Evolutionary conservation across 2,888 invertebrate genomes (phyloP).

Genomic region (Mylabris sibirica): DNA sequence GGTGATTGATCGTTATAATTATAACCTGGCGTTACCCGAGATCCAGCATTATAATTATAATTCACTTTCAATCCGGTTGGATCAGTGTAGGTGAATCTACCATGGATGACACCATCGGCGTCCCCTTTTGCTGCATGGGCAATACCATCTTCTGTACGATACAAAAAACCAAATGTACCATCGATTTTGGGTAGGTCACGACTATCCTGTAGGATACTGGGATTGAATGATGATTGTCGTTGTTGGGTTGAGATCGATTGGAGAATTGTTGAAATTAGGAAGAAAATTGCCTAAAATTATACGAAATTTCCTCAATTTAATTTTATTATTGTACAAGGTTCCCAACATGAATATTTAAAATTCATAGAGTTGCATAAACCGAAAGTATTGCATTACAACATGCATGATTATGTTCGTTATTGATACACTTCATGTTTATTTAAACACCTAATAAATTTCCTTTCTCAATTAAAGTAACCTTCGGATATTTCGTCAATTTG

Average conservation of each 20-base stretch:
- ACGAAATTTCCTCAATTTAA: too few species aligned
- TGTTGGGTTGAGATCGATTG: constrained; percentile 36
- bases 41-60: constrained; percentile 59
- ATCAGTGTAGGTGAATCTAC: constrained; percentile 60
- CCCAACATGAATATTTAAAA: too few species aligned
- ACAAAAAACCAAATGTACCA: constrained; percentile 60
- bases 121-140: constrained; percentile 58
- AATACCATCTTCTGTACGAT: constrained; percentile 61
- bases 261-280: constrained; percentile 30
- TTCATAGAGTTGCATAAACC: too few species aligned
- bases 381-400: background rate
- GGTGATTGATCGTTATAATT: constrained; percentile 42
- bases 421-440: too few species aligned
- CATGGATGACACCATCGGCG: constrained; percentile 57
- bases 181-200: constrained; percentile 57
- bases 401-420: too few species aligned
- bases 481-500: too few species aligned
- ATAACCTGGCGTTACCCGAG: constrained; percentile 50
- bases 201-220: constrained; percentile 58
- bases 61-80: constrained; percentile 61
- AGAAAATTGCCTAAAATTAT: constrained; percentile 37
- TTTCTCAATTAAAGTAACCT: too few species aligned
- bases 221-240: constrained; percentile 47
- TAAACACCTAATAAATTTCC: too few species aligned
- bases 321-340: too few species aligned